These are phyloP conservation scores for Rhinichthys klamathensis DNA, from an alignment of 2,113 vertebrate genomes.

Conservation along the genomic window DNA sequence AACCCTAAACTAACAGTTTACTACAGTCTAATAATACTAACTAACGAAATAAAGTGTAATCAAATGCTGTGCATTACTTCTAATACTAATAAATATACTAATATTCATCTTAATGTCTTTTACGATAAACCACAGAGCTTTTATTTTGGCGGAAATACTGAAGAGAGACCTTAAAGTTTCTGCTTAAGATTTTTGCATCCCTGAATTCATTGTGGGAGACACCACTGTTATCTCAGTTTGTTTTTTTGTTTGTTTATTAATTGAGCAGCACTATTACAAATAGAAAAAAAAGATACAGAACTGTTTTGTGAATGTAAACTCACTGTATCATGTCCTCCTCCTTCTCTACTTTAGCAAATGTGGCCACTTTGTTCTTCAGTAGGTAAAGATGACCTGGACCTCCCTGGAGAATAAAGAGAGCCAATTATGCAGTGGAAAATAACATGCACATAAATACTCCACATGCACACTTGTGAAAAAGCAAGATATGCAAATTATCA, in stretches of 20 bases:
- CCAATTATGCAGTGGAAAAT: not conserved
- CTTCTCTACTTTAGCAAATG: conserved; percentile 97
- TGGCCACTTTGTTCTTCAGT: conserved; percentile 97
- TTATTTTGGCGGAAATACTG: not conserved
- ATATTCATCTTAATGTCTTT: not conserved
- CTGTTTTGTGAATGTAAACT: conserved; percentile 64
- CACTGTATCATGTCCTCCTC: conserved; percentile 97
- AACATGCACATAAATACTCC: conserved; percentile 4
- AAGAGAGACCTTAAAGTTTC: not conserved
- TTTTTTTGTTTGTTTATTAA: not conserved
- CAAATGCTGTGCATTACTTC: not conserved
- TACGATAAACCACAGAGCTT: not conserved
- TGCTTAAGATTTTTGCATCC: not conserved
- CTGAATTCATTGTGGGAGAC: not conserved
- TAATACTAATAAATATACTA: not conserved
- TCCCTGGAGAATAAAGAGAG: conserved; percentile 76
- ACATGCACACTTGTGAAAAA: conserved; percentile 11
- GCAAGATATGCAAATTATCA: not conserved
- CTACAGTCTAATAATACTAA: too few relatives aligned
- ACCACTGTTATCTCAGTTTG: not conserved
- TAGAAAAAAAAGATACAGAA: not conserved
- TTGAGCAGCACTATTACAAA: not conserved
- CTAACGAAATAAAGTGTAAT: not conserved
- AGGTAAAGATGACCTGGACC: conserved; percentile 94
- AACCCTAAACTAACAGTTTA: too few relatives aligned